phyloP scores from a whole-genome alignment of 2,888 invertebrate species.

The Elaeidobius kamerunicus region DNA sequence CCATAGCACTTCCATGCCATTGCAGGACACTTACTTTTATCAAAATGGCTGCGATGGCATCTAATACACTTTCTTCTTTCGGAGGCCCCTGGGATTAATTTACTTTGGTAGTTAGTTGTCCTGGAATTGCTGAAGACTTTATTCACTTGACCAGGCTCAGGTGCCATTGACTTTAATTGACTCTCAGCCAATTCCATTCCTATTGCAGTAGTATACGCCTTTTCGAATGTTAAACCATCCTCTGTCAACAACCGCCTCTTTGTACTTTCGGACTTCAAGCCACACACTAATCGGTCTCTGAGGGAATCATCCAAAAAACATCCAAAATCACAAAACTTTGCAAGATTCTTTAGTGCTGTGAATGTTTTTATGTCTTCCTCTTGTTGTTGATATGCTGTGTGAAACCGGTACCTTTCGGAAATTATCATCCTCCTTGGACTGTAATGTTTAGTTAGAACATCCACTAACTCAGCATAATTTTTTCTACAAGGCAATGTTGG shows the following conservation, averaged over 20 bases:
- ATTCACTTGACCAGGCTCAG: background rate
- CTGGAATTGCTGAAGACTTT: no score
- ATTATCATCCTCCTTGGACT: constrained; percentile 33
- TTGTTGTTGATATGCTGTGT: constrained; percentile 32
- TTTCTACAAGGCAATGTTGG: constrained; percentile 29
- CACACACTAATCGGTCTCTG: constrained; percentile 33
- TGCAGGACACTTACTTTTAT: background rate
- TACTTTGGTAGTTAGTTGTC: no score
- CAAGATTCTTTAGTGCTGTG: constrained; percentile 33
- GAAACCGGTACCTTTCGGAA: constrained; percentile 37
- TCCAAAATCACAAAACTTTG: constrained; percentile 35
- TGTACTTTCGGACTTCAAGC: constrained; percentile 27
- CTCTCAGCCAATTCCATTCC: constrained; percentile 21
- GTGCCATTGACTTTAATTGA: constrained; percentile 14
- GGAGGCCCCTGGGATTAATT: no score
- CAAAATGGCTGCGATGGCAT: background rate
- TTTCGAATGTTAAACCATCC: constrained; percentile 18
- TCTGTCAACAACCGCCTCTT: constrained; percentile 30
- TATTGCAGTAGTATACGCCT: constrained; percentile 7
- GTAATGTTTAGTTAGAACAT: constrained; percentile 28
- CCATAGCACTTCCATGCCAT: background rate
- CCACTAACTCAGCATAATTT: constrained; percentile 28
- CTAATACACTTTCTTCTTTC: background rate
- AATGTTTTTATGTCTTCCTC: constrained; percentile 25
- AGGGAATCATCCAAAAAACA: constrained; percentile 34